Percentiles rank a stretch among this genome's conserved stretches.
Conservation (phyloP, 2,113 vertebrate genomes). For the Lamprologus sp. region DNA sequence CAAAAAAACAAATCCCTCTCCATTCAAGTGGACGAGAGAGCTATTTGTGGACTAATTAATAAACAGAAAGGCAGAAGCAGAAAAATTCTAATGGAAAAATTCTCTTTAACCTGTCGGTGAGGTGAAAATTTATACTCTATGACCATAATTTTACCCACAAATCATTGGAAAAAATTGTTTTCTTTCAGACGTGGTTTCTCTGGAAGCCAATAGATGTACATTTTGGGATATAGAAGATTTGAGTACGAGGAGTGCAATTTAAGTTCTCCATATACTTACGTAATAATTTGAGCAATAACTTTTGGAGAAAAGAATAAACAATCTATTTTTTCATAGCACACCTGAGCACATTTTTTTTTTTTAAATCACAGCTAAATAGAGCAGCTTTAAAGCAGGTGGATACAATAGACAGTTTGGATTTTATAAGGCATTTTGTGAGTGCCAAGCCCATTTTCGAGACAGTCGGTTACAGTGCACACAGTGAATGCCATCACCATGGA, state of each 20-base stretch:
- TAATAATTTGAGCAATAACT: background rate
- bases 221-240: background rate
- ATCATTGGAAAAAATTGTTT: background rate
- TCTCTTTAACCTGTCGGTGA: background rate
- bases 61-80: background rate
- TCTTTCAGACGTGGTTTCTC: background rate
- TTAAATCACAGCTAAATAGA: accelerated
- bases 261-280: background rate
- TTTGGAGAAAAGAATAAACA: background rate
- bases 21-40: background rate
- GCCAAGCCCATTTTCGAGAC: background rate
- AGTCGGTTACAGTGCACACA: background rate
- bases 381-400: background rate
- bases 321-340: background rate
- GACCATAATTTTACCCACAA: background rate
- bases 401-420: background rate
- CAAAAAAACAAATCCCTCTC: background rate
- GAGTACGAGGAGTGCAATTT: background rate
- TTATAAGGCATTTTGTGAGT: background rate
- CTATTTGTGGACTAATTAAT: background rate
- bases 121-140: background rate
- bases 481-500: background rate
- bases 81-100: background rate
- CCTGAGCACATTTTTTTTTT: background rate
- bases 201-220: background rate